Conservation (phyloP, 2,888 invertebrate species). For the Aphidoletes aphidimyza region DNA sequence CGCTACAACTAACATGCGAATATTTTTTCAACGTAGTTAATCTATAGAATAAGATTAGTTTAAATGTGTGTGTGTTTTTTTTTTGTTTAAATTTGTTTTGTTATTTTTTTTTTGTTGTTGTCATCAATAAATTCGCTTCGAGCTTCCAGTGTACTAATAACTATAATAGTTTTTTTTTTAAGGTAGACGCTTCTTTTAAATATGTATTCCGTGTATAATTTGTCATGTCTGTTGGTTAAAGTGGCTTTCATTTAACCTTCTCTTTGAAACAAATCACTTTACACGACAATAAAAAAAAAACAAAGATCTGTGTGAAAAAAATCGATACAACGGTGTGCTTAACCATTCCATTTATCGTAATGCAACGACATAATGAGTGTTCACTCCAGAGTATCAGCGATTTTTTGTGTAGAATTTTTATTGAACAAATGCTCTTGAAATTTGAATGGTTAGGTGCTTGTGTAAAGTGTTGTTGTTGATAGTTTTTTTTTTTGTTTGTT, state of each 20-base stretch:
- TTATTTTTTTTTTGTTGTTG: neutral
- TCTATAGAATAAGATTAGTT: slow-evolving; percentile 45
- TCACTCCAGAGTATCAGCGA: too few relatives aligned
- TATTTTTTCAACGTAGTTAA: slow-evolving; percentile 23
- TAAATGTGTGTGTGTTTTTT: too few relatives aligned
- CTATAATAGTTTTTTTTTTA: slow-evolving; percentile 9
- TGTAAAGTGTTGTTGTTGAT: slow-evolving; percentile 9
- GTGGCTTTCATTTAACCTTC: neutral
- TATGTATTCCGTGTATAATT: slow-evolving; percentile 19
- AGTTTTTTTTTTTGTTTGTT: too few relatives aligned
- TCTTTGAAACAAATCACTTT: too few relatives aligned
- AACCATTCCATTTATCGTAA: too few relatives aligned
- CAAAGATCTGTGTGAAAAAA: too few relatives aligned
- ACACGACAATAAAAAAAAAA: too few relatives aligned
- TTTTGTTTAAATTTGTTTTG: neutral
- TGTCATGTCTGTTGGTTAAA: neutral
- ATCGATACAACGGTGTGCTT: too few relatives aligned
- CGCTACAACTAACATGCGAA: slow-evolving; percentile 49
- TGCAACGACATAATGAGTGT: too few relatives aligned
- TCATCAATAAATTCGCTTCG: slow-evolving; percentile 55
- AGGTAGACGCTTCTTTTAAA: slow-evolving; percentile 34
- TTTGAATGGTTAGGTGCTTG: slow-evolving; percentile 37
- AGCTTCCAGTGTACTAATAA: slow-evolving; percentile 51
- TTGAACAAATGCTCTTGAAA: slow-evolving; percentile 1
- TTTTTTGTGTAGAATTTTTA: neutral